Evolutionary conservation across 2,888 invertebrate genomes (phyloP).

Genomic region (Lottia scabra): DNA sequence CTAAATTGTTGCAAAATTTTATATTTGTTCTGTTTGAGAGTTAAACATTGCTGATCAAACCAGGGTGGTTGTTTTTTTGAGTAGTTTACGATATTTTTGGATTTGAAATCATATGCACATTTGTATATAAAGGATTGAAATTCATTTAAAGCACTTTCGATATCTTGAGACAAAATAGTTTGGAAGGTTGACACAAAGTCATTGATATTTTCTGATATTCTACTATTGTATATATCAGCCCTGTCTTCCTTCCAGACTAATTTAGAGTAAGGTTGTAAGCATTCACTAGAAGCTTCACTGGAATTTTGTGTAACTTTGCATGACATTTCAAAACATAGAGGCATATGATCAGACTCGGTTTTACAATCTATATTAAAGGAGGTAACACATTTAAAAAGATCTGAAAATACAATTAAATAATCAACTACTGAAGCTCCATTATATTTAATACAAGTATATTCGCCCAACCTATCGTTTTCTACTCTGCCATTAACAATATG

Average conservation of each 20-base stretch:
- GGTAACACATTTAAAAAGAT: neutral
- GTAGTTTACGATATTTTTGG: neutral
- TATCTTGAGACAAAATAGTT: neutral
- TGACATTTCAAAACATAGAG: neutral
- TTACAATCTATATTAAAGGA: neutral
- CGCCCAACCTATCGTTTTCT: neutral
- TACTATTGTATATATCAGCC: no score
- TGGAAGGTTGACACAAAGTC: neutral
- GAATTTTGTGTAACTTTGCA: neutral
- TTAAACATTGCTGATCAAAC: neutral
- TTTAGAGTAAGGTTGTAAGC: no score
- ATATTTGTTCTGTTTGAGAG: neutral
- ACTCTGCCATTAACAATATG: neutral
- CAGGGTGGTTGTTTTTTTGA: neutral
- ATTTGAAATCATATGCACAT: neutral
- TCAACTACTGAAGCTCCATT: slow-evolving; percentile 1
- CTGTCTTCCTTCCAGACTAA: no score
- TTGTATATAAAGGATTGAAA: neutral
- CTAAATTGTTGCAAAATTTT: neutral
- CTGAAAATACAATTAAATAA: neutral
- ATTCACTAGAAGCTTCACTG: no score
- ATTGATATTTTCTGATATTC: no score
- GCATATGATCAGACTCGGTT: neutral
- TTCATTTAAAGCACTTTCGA: neutral
- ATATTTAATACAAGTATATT: neutral